Evolutionary conservation across 2,113 vertebrate species (phyloP).

Genomic region (Ceyx margarethae): DNA sequence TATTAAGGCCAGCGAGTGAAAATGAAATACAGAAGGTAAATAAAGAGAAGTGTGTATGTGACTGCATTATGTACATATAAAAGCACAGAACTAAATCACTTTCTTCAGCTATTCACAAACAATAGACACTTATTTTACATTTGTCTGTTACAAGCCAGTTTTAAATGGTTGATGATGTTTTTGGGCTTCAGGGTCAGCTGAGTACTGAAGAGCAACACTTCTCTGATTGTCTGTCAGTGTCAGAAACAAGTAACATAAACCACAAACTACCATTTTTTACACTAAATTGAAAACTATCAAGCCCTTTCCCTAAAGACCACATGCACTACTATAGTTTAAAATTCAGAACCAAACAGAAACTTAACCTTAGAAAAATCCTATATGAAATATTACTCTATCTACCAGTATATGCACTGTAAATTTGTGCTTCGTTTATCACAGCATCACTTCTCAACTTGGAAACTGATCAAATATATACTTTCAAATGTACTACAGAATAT

Average conservation of each 20-base stretch:
- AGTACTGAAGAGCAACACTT: neutral
- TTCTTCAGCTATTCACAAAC: neutral
- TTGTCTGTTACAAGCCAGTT: neutral
- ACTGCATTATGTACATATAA: neutral
- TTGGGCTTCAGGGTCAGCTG: neutral
- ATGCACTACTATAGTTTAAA: neutral
- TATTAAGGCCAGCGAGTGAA: neutral
- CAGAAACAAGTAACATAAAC: neutral
- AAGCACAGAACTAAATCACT: neutral
- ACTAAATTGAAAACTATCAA: neutral
- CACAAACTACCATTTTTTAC: neutral
- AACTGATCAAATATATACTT: neutral
- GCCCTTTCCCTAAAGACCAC: neutral
- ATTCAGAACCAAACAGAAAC: neutral
- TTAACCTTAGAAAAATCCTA: neutral
- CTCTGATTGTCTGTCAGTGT: neutral
- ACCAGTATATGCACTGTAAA: neutral
- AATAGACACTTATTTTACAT: neutral
- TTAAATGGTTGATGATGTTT: neutral
- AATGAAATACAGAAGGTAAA: neutral
- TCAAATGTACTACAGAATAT: neutral
- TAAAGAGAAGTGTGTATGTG: neutral
- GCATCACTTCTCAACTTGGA: neutral
- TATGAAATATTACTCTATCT: neutral
- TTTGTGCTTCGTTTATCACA: neutral